Evolutionary conservation across 2,797 vertebrate genomes (phyloP).

Genomic region (Microctenopoma steveboyesi): DNA sequence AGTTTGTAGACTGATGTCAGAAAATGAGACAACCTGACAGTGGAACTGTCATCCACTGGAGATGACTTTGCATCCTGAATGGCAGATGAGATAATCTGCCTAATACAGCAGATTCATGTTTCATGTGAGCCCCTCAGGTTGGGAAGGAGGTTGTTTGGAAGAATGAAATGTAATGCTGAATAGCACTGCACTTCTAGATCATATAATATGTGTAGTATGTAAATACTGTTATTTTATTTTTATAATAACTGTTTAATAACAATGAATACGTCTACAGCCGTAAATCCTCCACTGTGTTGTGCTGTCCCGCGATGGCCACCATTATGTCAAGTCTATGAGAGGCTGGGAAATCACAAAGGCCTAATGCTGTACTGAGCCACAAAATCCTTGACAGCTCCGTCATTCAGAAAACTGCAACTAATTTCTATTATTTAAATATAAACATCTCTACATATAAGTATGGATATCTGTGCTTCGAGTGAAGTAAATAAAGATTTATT

Average conservation of each 20-base stretch:
- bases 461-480: not conserved
- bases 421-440: conserved; percentile 27
- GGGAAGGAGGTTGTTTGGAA: conserved; percentile 26
- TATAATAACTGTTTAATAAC: not conserved
- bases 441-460: not conserved
- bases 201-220: conserved; percentile 2
- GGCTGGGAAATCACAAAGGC: conserved; percentile 42
- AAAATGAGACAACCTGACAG: conserved; percentile 55
- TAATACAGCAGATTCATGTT: conserved; percentile 69
- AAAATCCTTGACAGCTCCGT: conserved; percentile 56
- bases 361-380: conserved; percentile 54
- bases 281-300: conserved; percentile 40
- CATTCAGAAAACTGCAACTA: conserved; percentile 47
- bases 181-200: conserved; percentile 13
- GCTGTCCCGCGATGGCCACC: conserved; percentile 42
- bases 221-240: conserved; percentile 1
- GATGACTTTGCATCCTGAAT: conserved; percentile 75
- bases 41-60: conserved; percentile 56
- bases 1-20: conserved; percentile 48
- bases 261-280: too few relatives aligned
- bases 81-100: conserved; percentile 72
- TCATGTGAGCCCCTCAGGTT: conserved; percentile 44
- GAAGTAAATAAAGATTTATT: not conserved
- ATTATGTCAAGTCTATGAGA: conserved; percentile 56
- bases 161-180: conserved; percentile 38